Base-by-base conservation (phyloP, 1,140 invertebrate species). In the Acyrthosiphon pisum region DNA sequence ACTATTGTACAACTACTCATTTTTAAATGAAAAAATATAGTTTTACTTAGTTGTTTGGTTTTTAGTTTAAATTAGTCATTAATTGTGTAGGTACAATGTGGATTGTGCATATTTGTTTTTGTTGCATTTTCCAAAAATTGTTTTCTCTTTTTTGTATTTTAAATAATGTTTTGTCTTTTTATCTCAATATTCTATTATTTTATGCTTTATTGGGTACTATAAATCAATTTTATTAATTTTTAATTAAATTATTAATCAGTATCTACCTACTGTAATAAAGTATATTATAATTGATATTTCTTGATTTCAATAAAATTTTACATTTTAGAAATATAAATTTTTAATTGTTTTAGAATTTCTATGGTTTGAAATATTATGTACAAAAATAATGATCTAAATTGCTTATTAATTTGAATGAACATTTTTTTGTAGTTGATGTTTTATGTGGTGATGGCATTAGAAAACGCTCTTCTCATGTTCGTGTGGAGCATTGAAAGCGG, bases 381-480 rank as follows among this genome's bases (percentile, higher is more conserved):
- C 14, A n/a, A n/a, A n/a, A 76, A n/a, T 76, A n/a, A 18, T n/a
- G 0, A 76, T 76, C 30, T n/a, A 76, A n/a, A 76, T n/a, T 76
- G 11, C 60, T n/a, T 76, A 76, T 76, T 76, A 76, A 76, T 18
- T 76, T n/a, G 6, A 76, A n/a, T n/a, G 4, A 76, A 76, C 20
- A 84, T 94, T 94, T 94, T 94, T 94, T 95, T 94, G 35, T 94
- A 97, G 97, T 95, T 97, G 23, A 97, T 97, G 92, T 99, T 98
- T 96, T 99, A 99, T 95, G 96, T 97, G n/a, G 98, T 98, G 53
- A 98, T 98, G 98, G 97, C 98, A 95, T 95, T 98, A 84, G 98
- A 99, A 95, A 99, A 98, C 95, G 96, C 96, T 93, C 96, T 98
- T 50, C 95, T 98, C 9, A 96, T 98, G 94, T 96, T 96, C 84